Conservation (phyloP, 23 tunicate species). For the Styela plicata region DNA sequence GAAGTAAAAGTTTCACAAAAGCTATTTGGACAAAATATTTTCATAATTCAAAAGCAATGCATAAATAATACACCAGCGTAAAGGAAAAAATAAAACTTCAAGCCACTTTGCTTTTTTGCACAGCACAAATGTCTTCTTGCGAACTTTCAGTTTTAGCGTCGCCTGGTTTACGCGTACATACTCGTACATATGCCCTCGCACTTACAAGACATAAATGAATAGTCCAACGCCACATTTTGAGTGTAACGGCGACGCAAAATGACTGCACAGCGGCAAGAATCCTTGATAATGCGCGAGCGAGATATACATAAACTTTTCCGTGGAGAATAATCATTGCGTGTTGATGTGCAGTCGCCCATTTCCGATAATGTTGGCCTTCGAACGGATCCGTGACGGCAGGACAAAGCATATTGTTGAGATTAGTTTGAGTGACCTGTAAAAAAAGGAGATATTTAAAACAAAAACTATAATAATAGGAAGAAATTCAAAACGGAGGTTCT, state of each 20-base stretch:
- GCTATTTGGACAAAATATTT: no score
- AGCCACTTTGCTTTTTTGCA: not conserved
- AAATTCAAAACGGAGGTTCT: no score
- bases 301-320: conserved; percentile 52
- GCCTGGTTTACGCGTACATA: not conserved
- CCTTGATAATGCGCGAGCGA: conserved; percentile 11
- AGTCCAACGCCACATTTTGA: conserved; percentile 30
- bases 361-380: conserved; percentile 65
- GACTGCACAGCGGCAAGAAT: conserved; percentile 21
- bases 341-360: conserved; percentile 88
- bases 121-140: not conserved
- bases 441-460: no score
- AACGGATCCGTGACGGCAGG: conserved; percentile 92
- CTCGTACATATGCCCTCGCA: conserved; percentile 25
- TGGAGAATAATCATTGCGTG: conserved; percentile 61
- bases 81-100: not conserved
- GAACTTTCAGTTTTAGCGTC: not conserved
- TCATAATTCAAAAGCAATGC: no score
- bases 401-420: conserved; percentile 89
- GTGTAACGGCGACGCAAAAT: conserved; percentile 26
- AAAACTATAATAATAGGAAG: no score
- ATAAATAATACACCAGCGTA: no score
- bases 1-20: no score
- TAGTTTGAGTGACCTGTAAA: conserved; percentile 62
- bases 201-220: conserved; percentile 17